A percentile compares a stretch with the other conserved stretches of the same genome.
These are phyloP conservation scores for Ceratosolen solmsi DNA, from an alignment of 1,140 invertebrate species.

Conservation along the genomic window DNA sequence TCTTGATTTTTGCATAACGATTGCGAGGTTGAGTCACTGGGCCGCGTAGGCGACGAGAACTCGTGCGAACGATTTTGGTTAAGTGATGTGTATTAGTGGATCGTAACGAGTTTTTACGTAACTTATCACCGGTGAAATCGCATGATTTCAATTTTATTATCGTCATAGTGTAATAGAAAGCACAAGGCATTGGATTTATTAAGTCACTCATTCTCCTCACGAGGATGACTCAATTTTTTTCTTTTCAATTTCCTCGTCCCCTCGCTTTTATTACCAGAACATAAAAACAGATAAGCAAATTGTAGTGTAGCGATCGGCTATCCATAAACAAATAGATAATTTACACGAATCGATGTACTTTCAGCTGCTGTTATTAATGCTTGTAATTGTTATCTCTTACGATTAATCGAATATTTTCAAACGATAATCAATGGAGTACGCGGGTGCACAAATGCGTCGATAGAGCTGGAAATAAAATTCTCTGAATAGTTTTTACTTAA, in stretches of 20 bases:
- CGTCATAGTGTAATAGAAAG: background rate
- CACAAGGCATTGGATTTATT: background rate
- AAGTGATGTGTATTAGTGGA: background rate
- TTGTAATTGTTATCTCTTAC: no score
- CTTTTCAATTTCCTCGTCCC: background rate
- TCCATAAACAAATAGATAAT: no score
- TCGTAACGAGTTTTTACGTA: background rate
- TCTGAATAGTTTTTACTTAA: no score
- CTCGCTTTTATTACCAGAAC: no score
- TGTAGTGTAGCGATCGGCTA: no score
- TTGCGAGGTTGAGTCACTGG: background rate
- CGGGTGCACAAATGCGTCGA: no score
- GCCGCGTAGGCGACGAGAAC: background rate
- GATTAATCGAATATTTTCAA: no score
- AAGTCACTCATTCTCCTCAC: background rate
- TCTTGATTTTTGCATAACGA: constrained; percentile 42
- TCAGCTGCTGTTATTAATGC: no score
- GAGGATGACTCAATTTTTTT: background rate
- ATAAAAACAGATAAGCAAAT: no score
- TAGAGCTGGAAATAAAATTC: no score
- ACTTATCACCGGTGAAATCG: background rate
- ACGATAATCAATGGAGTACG: no score
- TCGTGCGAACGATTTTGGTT: background rate
- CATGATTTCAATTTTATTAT: constrained; percentile 1
- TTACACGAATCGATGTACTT: no score